Evolutionary conservation across 1,140 invertebrate species (phyloP), one percentile per base, ranked within the genome.

Genomic region (Apocrypta bakeri): DNA sequence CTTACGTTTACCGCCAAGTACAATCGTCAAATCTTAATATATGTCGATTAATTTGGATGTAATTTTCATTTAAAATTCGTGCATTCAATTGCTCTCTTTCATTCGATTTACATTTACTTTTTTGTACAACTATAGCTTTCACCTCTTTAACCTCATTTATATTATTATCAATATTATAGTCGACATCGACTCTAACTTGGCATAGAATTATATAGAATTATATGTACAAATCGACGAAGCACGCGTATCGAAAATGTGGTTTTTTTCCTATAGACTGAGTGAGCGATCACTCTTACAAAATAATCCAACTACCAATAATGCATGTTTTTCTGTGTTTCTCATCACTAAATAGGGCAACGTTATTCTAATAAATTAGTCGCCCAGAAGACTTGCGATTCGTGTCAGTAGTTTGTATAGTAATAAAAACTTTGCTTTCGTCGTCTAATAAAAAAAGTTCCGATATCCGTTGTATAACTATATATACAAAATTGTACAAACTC

Each of bases 401-500:
- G 14, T 63, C 17, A 73, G 29, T 40, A 82, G 2, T 78, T 83
- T 82, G 66, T 83, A 74, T 78, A 81, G n/a, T 63, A 64, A 25
- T 73, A 69, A 73, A 66, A 75, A 81, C 76, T 68, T 33, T 83
- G 66, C 42, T 77, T 71, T 76, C 69, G 72, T 78, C 73, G 61
- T 37, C 40, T 74, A 77, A 81, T 77, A 77, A 85, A 85, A 85
- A 84, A 84, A 72, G 40, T 83, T 79, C 42, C 66, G 81, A 82
- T 78, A 72, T 81, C 61, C 48, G 31, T 77, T 82, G 61, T 81
- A 81, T 83, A 83, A 63, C 72, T 78, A 78, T 85, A 88, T 87
- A 86, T 88, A 88, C 87, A 88, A 87, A 87, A 87, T 84, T 88
- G 87, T 88, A 88, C 87, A 88, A 85, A 85, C 83, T 84, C 84